Percentiles rank a stretch among this genome's conserved stretches.
Conservation (phyloP, 2,113 vertebrate genomes). For the Vimba vimba region DNA sequence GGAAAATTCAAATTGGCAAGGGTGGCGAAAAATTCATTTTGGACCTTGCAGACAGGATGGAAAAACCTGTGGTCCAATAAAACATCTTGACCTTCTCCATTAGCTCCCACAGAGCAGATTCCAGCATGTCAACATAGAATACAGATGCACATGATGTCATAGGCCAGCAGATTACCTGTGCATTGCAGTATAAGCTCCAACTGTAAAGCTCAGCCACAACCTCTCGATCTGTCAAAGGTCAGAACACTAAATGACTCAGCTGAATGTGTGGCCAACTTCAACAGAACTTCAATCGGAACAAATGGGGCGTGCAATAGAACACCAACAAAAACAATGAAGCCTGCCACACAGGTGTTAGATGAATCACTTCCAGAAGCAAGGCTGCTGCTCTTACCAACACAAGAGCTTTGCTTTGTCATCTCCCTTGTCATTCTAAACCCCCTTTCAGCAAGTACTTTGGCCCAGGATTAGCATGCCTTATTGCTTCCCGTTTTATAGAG, state of each 20-base stretch:
- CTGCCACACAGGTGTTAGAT: conserved; percentile 43
- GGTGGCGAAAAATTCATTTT: background rate
- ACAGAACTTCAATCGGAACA: conserved; percentile 32
- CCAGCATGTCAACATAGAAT: conserved; percentile 31
- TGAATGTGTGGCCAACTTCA: conserved; percentile 60
- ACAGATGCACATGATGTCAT: conserved; percentile 31
- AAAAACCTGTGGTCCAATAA: conserved; percentile 37
- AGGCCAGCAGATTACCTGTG: conserved; percentile 24
- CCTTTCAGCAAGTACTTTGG: conserved; percentile 29
- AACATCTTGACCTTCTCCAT: conserved; percentile 24
- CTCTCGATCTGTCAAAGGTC: conserved; percentile 51
- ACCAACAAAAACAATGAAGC: conserved; percentile 49
- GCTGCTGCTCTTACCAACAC: conserved; percentile 33
- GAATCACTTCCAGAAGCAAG: conserved; percentile 43
- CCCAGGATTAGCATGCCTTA: conserved; percentile 26
- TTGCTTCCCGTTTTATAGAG: conserved; percentile 46
- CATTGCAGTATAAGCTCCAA: conserved; percentile 31
- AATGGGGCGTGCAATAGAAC: conserved; percentile 39
- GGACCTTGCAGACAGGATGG: background rate
- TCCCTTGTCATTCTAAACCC: conserved; percentile 32
- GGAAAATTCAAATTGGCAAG: background rate
- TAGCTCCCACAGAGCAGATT: conserved; percentile 15
- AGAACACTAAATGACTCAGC: conserved; percentile 60
- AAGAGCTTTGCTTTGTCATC: conserved; percentile 48
- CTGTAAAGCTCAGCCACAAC: conserved; percentile 36